Base-by-base conservation (phyloP, 2,888 invertebrate genomes). In the Drosophila prostipennis region DNA sequence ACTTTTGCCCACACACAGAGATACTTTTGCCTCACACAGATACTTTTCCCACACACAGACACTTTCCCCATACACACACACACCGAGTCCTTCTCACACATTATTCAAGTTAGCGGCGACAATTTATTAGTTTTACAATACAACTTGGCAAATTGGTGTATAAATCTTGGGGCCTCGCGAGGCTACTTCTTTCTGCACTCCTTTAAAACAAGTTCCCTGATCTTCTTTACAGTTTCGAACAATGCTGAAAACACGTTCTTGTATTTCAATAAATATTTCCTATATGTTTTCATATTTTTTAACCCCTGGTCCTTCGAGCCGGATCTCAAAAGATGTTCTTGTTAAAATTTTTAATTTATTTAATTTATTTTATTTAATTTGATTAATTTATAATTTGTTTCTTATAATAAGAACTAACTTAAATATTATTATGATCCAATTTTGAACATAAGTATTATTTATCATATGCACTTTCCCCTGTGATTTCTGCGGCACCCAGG, bases 61-160 rank as follows among this genome's bases (percentile, higher is more conserved):
- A 45, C 45, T 45, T 26, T 14, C 19, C 56, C 11, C 43, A 10
- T 37, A 52, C 36, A 55, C 32, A 70, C 45, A 72, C 56, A 49
- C 14, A 63, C 6, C 37, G 52, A 53, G 37, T 49, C 37, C 32
- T 69, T 53, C 56, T 56, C 67, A 61, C 75, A 74, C 78, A 80
- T 80, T 74, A 68, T 70, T 82, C 79, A 81, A 79, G 74, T 71
- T 79, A 60, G 80, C 78, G 73, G 77, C 80, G 79, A 84, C 79
- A 89, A 88, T 88, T 86, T 88, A 89, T 88, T 84, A 84, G 86
- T 79, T 88, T 84, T 86, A 75, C 82, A 89, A 88, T 84, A 80
- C 75, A 89, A 89, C 78, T 88, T 82, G 82, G 84, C 77, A 89
- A 89, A 88, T 87, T 87, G 83, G 67, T 71, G 77, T 75, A 87